phyloP scores from a whole-genome alignment of 2,113 vertebrate species.

The Halcyon senegalensis region DNA sequence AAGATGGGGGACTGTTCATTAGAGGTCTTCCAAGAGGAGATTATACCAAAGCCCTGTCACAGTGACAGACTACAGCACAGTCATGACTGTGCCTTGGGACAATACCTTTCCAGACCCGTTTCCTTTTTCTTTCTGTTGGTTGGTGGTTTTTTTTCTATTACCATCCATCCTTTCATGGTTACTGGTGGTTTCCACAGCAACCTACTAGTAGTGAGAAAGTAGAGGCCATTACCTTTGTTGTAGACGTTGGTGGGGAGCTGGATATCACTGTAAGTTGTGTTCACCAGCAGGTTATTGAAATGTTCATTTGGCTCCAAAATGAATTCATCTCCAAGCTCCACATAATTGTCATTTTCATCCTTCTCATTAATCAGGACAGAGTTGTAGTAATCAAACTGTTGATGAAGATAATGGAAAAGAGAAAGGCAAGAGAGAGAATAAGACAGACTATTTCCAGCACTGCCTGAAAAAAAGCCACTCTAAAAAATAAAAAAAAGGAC shows the following conservation, averaged over 20 bases:
- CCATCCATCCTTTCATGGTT: background rate
- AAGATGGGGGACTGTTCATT: background rate
- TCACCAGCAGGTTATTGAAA: slow-evolving; percentile 90
- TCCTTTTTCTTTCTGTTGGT: background rate
- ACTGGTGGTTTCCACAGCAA: background rate
- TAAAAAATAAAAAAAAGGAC: background rate
- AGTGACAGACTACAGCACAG: background rate
- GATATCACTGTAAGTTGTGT: slow-evolving; percentile 87
- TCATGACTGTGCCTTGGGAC: background rate
- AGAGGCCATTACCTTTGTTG: slow-evolving; percentile 85
- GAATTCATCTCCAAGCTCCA: slow-evolving; percentile 90
- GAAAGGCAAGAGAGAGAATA: background rate
- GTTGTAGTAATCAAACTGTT: slow-evolving; percentile 93
- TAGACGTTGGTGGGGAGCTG: slow-evolving; percentile 96
- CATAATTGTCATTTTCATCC: slow-evolving; percentile 82
- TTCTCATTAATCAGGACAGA: slow-evolving; percentile 87
- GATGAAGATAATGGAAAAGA: background rate
- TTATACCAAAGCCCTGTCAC: background rate
- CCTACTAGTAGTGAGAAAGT: background rate
- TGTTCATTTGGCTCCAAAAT: slow-evolving; percentile 89
- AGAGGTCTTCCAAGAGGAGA: background rate
- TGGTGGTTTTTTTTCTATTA: background rate
- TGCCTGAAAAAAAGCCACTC: background rate
- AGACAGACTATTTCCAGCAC: background rate
- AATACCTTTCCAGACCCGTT: background rate